Conservation (phyloP, 2,888 invertebrate species). For the Diarsia dahlii region DNA sequence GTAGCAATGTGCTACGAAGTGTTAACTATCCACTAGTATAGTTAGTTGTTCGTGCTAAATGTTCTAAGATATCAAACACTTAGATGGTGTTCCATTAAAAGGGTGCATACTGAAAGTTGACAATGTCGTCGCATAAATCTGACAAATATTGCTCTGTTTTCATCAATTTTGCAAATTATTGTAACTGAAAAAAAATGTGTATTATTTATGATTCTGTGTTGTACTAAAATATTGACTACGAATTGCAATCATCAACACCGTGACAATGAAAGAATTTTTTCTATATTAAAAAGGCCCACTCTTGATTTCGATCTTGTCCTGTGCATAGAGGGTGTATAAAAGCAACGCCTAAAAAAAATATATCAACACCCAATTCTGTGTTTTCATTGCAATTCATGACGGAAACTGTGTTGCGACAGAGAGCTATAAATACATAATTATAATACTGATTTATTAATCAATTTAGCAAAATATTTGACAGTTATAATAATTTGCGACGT, state of each 20-base stretch:
- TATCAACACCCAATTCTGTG: neutral
- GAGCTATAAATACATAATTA: neutral
- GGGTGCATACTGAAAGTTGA: neutral
- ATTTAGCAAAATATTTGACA: neutral
- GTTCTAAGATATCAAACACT: constrained; percentile 52
- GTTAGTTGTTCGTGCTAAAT: constrained; percentile 59
- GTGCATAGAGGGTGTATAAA: too few relatives aligned
- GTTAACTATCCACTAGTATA: constrained; percentile 49
- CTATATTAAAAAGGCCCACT: too few relatives aligned
- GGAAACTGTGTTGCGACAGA: neutral
- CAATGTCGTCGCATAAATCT: neutral
- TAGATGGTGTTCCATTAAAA: constrained; percentile 42
- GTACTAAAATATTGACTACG: neutral
- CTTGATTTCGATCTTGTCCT: too few relatives aligned
- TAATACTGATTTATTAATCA: neutral
- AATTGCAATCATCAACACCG: too few relatives aligned
- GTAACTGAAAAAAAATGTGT: neutral
- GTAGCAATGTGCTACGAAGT: constrained; percentile 31
- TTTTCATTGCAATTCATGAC: neutral
- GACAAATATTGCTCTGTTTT: neutral
- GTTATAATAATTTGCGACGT: neutral
- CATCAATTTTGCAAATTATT: neutral
- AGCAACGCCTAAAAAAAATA: neutral
- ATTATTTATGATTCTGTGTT: neutral
- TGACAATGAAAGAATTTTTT: neutral